Conservation (phyloP, 2,888 invertebrate species). For the Phrixothrix hirtus region DNA sequence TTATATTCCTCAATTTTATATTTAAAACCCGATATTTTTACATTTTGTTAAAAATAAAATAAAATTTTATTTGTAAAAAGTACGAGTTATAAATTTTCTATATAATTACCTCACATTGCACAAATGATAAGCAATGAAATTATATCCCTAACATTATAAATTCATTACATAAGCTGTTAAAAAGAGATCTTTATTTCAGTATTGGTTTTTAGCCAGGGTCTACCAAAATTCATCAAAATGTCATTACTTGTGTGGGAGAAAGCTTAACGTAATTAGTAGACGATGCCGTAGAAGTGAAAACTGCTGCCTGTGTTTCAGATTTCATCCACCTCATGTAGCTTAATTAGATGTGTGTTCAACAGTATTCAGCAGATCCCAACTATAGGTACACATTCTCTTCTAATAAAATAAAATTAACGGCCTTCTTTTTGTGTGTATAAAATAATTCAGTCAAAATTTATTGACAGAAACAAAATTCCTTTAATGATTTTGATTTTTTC, state of each 20-base stretch:
- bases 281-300: conserved; percentile 26
- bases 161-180: neutral
- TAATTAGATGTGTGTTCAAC: conserved; percentile 24
- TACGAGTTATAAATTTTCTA: too few relatives aligned
- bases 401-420: conserved; percentile 3
- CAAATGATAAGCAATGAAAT: too few relatives aligned
- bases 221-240: conserved; percentile 25
- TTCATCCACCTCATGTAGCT: conserved; percentile 24
- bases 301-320: conserved; percentile 25
- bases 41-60: too few relatives aligned
- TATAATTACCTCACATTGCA: too few relatives aligned
- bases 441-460: too few relatives aligned
- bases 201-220: conserved; percentile 13
- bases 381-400: conserved; percentile 7
- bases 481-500: too few relatives aligned
- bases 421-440: neutral
- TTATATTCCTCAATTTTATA: too few relatives aligned
- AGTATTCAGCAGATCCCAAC: conserved; percentile 20
- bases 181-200: conserved; percentile 6
- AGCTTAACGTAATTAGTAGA: conserved; percentile 25
- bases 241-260: conserved; percentile 23
- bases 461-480: too few relatives aligned
- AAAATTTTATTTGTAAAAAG: too few relatives aligned
- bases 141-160: too few relatives aligned
- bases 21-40: too few relatives aligned